Evolutionary conservation across 2,113 vertebrate species (phyloP).

Genomic region (Taxidea taxus): DNA sequence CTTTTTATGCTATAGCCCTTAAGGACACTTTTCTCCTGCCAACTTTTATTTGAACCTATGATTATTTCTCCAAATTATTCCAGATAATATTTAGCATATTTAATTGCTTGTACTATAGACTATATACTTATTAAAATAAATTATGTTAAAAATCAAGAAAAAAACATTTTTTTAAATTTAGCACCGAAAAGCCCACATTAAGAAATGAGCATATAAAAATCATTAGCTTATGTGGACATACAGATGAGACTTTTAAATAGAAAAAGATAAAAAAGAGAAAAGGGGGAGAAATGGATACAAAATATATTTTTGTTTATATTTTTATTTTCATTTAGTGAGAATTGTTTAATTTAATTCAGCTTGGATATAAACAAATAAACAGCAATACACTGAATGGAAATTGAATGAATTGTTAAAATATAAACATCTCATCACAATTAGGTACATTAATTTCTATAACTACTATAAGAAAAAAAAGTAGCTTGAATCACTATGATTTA

Average conservation of each 20-base stretch:
- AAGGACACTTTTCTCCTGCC: not conserved
- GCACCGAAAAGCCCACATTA: not conserved
- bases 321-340: not conserved
- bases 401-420: not conserved
- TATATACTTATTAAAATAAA: not conserved
- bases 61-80: not conserved
- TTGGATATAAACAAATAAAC: not conserved
- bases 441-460: not conserved
- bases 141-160: not conserved
- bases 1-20: not conserved
- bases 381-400: not conserved
- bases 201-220: not conserved
- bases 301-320: not conserved
- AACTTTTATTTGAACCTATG: conserved; percentile 2
- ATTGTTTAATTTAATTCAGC: not conserved
- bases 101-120: not conserved
- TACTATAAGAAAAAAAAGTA: not conserved
- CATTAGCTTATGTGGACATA: not conserved
- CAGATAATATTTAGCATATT: not conserved
- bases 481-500: not conserved
- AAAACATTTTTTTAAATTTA: not conserved
- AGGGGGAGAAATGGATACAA: not conserved
- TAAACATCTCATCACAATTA: not conserved
- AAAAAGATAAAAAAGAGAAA: not conserved
- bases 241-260: not conserved